A percentile compares a stretch with the other conserved stretches of the same genome.
Conservation (phyloP, 2,797 vertebrate genomes). For the Choloepus didactylus region DNA sequence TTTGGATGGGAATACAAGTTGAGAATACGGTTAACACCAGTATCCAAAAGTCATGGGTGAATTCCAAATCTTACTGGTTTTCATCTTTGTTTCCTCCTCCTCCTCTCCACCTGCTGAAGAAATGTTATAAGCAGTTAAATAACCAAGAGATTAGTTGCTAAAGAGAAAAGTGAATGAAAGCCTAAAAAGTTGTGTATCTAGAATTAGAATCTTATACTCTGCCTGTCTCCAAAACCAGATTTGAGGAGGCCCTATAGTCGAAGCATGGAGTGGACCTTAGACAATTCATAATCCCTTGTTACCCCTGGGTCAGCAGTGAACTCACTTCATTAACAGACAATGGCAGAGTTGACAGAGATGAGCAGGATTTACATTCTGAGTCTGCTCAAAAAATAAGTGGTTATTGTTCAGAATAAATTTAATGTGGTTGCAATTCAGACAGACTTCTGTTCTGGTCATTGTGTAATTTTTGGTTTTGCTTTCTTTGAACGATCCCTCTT, state of each 20-base stretch:
- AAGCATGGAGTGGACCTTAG: neutral
- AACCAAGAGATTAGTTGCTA: neutral
- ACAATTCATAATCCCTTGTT: neutral
- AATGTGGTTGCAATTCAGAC: slow-evolving; percentile 24
- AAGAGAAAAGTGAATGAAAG: neutral
- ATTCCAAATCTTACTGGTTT: neutral
- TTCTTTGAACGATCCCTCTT: slow-evolving; percentile 79
- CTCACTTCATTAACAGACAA: neutral
- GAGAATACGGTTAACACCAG: neutral
- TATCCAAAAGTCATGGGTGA: neutral
- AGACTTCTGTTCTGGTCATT: neutral
- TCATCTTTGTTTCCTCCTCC: neutral
- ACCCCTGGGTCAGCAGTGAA: neutral
- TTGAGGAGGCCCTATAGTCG: neutral
- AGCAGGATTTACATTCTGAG: neutral
- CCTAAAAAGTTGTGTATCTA: neutral
- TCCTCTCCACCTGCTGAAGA: neutral
- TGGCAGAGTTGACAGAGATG: neutral
- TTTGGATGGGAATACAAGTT: neutral
- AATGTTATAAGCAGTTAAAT: neutral
- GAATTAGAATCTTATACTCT: slow-evolving; percentile 37
- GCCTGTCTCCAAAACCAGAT: neutral
- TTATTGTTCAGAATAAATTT: neutral
- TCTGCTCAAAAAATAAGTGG: neutral
- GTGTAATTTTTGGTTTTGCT: neutral